phyloP scores from a whole-genome alignment of 2,113 vertebrate genomes.

The Muscicapa adusta region DNA sequence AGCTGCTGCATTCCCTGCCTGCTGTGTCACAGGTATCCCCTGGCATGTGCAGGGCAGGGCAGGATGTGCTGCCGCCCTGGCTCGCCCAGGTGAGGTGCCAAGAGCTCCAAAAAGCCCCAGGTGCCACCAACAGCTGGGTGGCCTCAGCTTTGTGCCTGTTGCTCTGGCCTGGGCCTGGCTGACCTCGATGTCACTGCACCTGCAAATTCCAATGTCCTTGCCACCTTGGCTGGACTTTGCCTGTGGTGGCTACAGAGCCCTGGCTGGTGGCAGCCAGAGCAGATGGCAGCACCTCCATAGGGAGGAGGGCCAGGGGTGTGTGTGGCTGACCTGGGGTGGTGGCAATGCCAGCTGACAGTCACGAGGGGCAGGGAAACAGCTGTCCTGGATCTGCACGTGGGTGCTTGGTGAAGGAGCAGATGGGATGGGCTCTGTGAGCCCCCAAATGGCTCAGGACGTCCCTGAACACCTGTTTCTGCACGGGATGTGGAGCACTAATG shows the following conservation, averaged over 20 bases:
- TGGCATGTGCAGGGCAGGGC: not conserved
- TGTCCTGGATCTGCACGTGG: not conserved
- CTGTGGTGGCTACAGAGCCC: accelerated
- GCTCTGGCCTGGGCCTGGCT: accelerated
- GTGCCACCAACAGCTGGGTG: not conserved
- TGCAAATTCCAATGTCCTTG: not conserved
- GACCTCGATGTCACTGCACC: accelerated
- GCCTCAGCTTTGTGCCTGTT: not conserved
- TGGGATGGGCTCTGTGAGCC: accelerated
- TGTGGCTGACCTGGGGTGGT: accelerated
- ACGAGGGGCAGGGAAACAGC: not conserved
- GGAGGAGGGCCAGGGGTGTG: not conserved
- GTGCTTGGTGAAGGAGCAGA: not conserved
- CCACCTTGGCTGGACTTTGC: not conserved
- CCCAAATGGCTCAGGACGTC: accelerated
- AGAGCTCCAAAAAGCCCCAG: not conserved
- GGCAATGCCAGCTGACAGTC: not conserved
- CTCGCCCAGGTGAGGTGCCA: not conserved
- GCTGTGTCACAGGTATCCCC: not conserved
- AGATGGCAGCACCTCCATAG: accelerated
- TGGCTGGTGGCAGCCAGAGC: not conserved
- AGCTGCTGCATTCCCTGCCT: not conserved
- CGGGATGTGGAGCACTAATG: accelerated
- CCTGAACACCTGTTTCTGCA: not conserved
- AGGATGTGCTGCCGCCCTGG: not conserved